phyloP scores from a whole-genome alignment of 2,888 invertebrate species.

The Amiota communis region DNA sequence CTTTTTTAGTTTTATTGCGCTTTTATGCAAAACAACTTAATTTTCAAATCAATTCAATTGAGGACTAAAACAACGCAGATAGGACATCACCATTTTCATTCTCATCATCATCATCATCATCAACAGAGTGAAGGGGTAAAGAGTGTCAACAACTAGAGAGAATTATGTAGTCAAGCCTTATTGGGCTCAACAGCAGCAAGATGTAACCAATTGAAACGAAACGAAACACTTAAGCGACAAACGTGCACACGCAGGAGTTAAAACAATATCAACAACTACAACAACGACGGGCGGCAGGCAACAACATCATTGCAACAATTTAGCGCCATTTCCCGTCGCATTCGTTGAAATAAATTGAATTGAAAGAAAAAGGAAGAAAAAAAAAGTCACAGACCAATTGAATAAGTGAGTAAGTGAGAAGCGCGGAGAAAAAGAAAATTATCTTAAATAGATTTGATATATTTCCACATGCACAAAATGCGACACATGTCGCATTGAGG shows the following conservation, averaged over 20 bases:
- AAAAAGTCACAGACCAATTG: neutral
- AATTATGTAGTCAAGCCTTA: slow-evolving; percentile 26
- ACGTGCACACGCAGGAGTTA: slow-evolving; percentile 42
- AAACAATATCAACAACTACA: neutral
- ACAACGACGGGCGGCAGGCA: slow-evolving; percentile 15
- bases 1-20: slow-evolving; percentile 58
- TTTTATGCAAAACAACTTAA: slow-evolving; percentile 69
- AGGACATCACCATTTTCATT: neutral
- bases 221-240: slow-evolving; percentile 60
- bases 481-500: slow-evolving; percentile 58
- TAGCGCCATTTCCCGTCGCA: slow-evolving; percentile 54
- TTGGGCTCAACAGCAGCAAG: neutral
- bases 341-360: slow-evolving; percentile 33
- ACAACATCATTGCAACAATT: slow-evolving; percentile 48
- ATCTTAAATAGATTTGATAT: slow-evolving; percentile 65
- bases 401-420: neutral
- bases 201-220: slow-evolving; percentile 26
- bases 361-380: neutral
- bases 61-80: slow-evolving; percentile 52
- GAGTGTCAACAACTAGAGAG: slow-evolving; percentile 3
- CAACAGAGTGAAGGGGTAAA: slow-evolving; percentile 5
- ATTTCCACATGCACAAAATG: slow-evolving; percentile 64
- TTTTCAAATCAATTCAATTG: slow-evolving; percentile 55
- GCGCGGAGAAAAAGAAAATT: slow-evolving; percentile 58
- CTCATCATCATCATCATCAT: neutral